Percentiles rank a stretch among this genome's conserved stretches.
Evolutionary conservation across 1,140 invertebrate species (phyloP).

Genomic region (Drosophila persimilis): DNA sequence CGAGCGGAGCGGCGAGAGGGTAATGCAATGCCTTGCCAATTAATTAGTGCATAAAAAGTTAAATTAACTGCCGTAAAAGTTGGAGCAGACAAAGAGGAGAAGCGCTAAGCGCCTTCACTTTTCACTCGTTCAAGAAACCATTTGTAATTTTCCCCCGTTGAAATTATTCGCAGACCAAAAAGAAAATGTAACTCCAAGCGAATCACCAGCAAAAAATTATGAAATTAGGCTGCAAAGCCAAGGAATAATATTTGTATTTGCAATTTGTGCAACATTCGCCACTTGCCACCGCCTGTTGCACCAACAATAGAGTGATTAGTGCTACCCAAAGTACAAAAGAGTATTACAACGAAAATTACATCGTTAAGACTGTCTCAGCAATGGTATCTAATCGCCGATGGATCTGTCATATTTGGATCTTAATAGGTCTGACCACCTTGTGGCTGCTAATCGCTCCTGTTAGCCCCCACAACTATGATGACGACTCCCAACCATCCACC

Average conservation of each 20-base stretch:
- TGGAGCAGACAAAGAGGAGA: conserved; percentile 2
- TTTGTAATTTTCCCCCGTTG: conserved; percentile 24
- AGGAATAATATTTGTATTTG: conserved; percentile 48
- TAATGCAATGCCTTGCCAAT: conserved; percentile 61
- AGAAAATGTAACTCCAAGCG: conserved; percentile 61
- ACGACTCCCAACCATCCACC: not conserved
- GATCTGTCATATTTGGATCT: conserved; percentile 44
- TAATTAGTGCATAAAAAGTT: conserved; percentile 82
- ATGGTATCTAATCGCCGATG: conserved; percentile 48
- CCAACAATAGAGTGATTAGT: conserved; percentile 41
- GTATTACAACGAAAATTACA: not conserved
- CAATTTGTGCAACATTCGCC: conserved; percentile 55
- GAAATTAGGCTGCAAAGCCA: conserved; percentile 45
- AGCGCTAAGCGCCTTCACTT: conserved; percentile 66
- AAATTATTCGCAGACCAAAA: conserved; percentile 21
- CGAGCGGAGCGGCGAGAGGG: conserved; percentile 12
- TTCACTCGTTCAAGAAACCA: conserved; percentile 42
- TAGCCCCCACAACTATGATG: not conserved
- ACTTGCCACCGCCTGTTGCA: conserved; percentile 34
- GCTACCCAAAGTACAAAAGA: conserved; percentile 3
- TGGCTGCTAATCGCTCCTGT: conserved; percentile 39
- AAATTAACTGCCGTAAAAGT: conserved; percentile 65
- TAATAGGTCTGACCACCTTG: conserved; percentile 62
- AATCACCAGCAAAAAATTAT: conserved; percentile 54
- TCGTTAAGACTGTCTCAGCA: conserved; percentile 47